These are phyloP conservation scores for Gopherus flavomarginatus DNA, from an alignment of 2,113 vertebrate species.

Conservation along the genomic window DNA sequence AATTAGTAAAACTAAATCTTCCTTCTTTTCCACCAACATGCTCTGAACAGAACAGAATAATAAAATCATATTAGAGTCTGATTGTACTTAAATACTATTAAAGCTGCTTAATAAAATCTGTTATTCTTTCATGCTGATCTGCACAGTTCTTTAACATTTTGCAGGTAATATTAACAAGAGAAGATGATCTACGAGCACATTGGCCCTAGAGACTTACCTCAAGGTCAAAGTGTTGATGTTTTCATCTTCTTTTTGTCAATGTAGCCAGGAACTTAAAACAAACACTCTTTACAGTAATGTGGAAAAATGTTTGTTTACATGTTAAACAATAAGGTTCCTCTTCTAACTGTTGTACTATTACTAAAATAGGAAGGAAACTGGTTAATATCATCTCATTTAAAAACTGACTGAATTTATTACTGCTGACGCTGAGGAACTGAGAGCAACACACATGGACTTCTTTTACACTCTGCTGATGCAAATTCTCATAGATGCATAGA, in stretches of 20 bases:
- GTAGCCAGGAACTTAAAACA: neutral
- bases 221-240: neutral
- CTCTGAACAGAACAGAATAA: neutral
- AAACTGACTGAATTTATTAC: conserved; percentile 2
- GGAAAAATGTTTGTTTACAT: neutral
- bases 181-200: neutral
- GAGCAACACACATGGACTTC: neutral
- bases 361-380: conserved; percentile 27
- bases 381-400: conserved; percentile 4
- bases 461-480: neutral
- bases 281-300: neutral
- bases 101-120: neutral
- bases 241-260: neutral
- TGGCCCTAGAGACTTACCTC: neutral
- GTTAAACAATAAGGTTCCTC: neutral
- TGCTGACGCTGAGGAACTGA: neutral
- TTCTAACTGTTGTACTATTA: neutral
- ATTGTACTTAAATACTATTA: neutral
- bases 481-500: neutral
- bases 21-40: neutral
- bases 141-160: neutral
- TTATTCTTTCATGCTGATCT: neutral
- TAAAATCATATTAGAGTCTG: neutral
- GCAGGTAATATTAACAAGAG: neutral
- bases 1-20: neutral